These are phyloP conservation scores for Sitta europaea DNA, from an alignment of 2,113 vertebrate genomes.

Conservation along the genomic window DNA sequence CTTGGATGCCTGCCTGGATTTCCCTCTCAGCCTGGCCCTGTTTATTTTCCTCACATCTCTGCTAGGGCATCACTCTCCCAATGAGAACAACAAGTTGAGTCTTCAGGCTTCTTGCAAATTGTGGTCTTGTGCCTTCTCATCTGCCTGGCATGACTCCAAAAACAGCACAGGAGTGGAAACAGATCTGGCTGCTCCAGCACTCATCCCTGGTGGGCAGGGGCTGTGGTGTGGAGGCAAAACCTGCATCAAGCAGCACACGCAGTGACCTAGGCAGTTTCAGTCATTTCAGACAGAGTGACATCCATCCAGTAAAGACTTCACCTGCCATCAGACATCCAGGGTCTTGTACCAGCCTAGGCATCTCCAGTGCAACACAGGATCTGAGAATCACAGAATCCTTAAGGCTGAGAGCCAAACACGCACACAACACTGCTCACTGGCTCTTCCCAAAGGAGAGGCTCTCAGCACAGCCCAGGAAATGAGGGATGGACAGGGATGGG, in stretches of 20 bases:
- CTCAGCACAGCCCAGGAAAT: not conserved
- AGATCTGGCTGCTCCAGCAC: not conserved
- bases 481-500: not conserved
- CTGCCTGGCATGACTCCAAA: not conserved
- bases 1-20: not conserved
- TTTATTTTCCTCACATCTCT: not conserved
- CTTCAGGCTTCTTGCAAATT: not conserved
- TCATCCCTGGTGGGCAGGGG: not conserved
- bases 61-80: not conserved
- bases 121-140: not conserved
- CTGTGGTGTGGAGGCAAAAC: not conserved
- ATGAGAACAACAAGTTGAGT: not conserved
- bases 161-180: not conserved
- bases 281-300: not conserved
- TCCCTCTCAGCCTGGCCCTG: not conserved
- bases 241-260: not conserved
- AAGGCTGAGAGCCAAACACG: not conserved
- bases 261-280: not conserved
- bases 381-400: not conserved
- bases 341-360: not conserved
- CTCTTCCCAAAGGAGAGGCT: not conserved
- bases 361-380: not conserved
- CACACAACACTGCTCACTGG: fast-evolving
- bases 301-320: not conserved
- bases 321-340: not conserved